Base-by-base conservation (phyloP, 23 tunicate genomes). In the Styela clava region DNA sequence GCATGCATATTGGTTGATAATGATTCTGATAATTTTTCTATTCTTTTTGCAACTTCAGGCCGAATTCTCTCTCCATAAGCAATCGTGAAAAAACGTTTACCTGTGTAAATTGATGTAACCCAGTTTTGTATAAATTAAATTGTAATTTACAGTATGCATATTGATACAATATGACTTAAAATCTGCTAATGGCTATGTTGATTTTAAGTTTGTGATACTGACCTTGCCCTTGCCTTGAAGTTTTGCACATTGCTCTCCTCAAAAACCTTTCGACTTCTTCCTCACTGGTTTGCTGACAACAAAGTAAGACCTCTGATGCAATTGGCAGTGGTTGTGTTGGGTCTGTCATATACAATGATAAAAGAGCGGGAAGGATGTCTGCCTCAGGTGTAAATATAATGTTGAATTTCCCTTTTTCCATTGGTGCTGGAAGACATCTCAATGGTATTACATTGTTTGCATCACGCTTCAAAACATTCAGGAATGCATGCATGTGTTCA, bases 261-360 rank as follows among this genome's bases (percentile, higher is more conserved):
- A 85, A 30, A 19, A 79, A 69, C 44, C 79, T 68, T 69, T 78
- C 83, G 5, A 85, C 62, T 12, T 85, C 88, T 69, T 85, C 88
- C 1, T 31, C 28, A 2, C 78, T 23, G 3, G 88, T 85, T 29
- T 64, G 24, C 30, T 85, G 69, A 29, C 68, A 51, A 69, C 88
- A 85, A 16, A 85, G 25, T 31, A 85, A 63, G 16, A 85, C 88
- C 44, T 85, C 83, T 16, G 79, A 31, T 25, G 88, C 83, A 7
- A 79, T 33, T 37, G 88, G 88, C 19, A 85, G 52, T 1, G 83
- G 61, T 79, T 51, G 62, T 3, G 78, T 30, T 26, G 83, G 77
- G 22, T 35, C 20, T 12, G 31, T 24, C 78, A 79, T 79, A 67
- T 85, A 85, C 24, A 85, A 18, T 65, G 70, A 44, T 44, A 44